phyloP scores from a whole-genome alignment of 2,888 invertebrate species.

The Apamea monoglypha region DNA sequence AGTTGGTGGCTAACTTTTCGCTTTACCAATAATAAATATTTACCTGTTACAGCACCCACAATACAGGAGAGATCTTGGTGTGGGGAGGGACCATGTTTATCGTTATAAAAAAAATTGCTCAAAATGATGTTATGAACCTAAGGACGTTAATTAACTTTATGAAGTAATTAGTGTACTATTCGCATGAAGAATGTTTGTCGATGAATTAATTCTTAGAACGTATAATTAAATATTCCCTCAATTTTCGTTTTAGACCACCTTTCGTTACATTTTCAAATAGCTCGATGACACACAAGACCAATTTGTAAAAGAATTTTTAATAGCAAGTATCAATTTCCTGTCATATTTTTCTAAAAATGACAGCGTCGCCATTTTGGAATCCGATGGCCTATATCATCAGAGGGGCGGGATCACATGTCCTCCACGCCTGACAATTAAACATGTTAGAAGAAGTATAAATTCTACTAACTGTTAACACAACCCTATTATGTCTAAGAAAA shows the following conservation, averaged over 20 bases:
- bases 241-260: neutral
- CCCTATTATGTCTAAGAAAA: conserved; percentile 1
- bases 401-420: neutral
- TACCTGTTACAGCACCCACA: too few relatives aligned
- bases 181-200: neutral
- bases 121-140: too few relatives aligned
- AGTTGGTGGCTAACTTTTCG: too few relatives aligned
- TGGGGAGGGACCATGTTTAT: too few relatives aligned
- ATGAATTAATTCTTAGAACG: neutral
- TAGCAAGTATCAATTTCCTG: neutral
- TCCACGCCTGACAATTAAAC: conserved; percentile 19
- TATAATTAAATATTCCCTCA: conserved; percentile 1
- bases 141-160: conserved; percentile 6
- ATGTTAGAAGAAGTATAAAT: conserved; percentile 7
- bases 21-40: too few relatives aligned
- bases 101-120: too few relatives aligned
- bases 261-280: neutral
- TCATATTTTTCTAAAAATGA: neutral
- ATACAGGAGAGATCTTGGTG: too few relatives aligned
- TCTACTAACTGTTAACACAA: conserved; percentile 25
- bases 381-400: neutral
- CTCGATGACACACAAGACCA: neutral
- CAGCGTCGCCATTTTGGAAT: conserved; percentile 10
- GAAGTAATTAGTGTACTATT: conserved; percentile 10
- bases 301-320: neutral